Percentiles rank a stretch among this genome's conserved stretches.
These are phyloP conservation scores for Napeogenes inachia DNA, from an alignment of 2,888 invertebrate species.

Conservation along the genomic window DNA sequence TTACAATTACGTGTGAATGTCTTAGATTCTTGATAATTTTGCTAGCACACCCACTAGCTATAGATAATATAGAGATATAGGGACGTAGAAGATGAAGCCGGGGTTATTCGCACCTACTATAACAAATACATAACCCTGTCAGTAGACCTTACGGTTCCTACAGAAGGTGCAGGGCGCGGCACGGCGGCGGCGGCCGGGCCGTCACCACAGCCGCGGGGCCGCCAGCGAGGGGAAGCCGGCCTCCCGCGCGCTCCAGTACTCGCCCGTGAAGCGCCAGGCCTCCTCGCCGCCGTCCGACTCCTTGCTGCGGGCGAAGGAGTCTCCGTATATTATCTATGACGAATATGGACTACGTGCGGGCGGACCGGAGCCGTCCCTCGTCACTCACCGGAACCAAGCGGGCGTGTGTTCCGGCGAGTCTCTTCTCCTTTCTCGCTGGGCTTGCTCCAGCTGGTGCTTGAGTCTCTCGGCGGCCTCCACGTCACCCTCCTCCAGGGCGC, in stretches of 20 bases:
- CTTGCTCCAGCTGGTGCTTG: constrained; percentile 84
- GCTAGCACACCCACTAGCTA: no score
- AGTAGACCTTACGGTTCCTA: not conserved
- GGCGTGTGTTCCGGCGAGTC: constrained; percentile 69
- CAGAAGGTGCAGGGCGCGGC: constrained; percentile 10
- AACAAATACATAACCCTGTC: no score
- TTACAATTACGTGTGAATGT: no score
- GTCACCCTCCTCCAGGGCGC: constrained; percentile 85
- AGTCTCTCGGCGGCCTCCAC: constrained; percentile 83
- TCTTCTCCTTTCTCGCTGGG: constrained; percentile 84
- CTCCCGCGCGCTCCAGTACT: constrained; percentile 86
- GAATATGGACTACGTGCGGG: no score
- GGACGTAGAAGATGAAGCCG: no score
- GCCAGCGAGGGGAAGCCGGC: constrained; percentile 79
- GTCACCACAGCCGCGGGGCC: constrained; percentile 82
- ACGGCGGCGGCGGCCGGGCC: constrained; percentile 34
- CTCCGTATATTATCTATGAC: not conserved
- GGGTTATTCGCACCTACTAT: no score
- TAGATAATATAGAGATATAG: no score
- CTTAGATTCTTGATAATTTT: no score
- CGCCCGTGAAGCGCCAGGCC: constrained; percentile 83
- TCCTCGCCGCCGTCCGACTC: constrained; percentile 74
- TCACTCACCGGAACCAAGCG: constrained; percentile 80
- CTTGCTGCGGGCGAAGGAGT: constrained; percentile 39
- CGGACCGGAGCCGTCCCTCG: not conserved